Base-by-base conservation (phyloP, 2,888 invertebrate species). In the Drosophila peninsularis region DNA sequence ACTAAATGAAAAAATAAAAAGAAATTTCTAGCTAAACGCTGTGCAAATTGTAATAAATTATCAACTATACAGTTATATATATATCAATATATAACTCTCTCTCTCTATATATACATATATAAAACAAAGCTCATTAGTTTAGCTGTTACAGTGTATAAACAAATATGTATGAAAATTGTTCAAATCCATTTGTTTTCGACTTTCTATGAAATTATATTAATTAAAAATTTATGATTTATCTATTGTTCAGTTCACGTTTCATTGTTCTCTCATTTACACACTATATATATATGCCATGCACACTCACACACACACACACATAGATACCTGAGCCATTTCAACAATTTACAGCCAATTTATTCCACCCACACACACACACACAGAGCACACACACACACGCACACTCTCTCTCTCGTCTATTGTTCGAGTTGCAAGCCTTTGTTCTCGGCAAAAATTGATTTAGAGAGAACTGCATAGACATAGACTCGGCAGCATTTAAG, bases 21-120 rank as follows among this genome's bases (percentile, higher is more conserved):
- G 19, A 53, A 52, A 55, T 77, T 80, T 74, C 58, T 75, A 52
- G 36, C 24, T 37, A 5, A 52, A 41, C 39, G 73, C 91, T 91
- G 91, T 91, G 91, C 89, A 90, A 91, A 91, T 91, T 91, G 91
- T 91, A 88, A 88, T 82, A 85, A 87, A 64, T 57, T 52, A 50
- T 55, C 55, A 65, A 65, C 68, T 79, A 72, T 64, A 63, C 61
- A 61, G 62, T 60, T 66, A 61, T 47, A 65, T 63, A 30, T 30
- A 30, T 6, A 30, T 30, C 5, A 1, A 63, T 44, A 64, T 54
- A 50, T 9, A 32, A 1, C 27, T 21, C 14, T 44, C 32, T 77
- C 9, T 39, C 4, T 30, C 60, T 67, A 67, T 67, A 69, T 37
- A 54, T 41, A 39, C 9, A 5, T 24, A 24, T 24, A 24, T 24